Evolutionary conservation across 2,888 invertebrate genomes (phyloP).

Genomic region (Plagodis pulveraria): DNA sequence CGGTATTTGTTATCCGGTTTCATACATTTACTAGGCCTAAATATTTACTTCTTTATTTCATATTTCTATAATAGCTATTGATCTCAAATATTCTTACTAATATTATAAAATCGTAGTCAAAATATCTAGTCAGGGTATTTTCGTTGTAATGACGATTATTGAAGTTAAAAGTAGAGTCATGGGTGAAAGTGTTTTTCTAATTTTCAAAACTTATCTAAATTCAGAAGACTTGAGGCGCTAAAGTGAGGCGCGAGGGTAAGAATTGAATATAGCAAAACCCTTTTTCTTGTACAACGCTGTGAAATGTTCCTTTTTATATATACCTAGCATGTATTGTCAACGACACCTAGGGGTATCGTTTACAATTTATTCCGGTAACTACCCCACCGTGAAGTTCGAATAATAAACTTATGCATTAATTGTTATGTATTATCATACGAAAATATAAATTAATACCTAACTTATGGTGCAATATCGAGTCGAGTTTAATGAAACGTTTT

Average conservation of each 20-base stretch:
- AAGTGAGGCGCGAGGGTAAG: background rate
- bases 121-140: conserved; percentile 43
- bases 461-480: no score
- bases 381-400: background rate
- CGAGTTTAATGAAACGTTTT: no score
- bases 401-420: background rate
- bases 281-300: background rate
- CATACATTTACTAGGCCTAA: conserved; percentile 39
- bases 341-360: conserved; percentile 16
- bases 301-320: conserved; percentile 19
- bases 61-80: conserved; percentile 23
- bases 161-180: conserved; percentile 8
- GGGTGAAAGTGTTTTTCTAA: conserved; percentile 6
- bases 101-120: conserved; percentile 27
- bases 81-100: background rate
- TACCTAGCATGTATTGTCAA: conserved; percentile 20
- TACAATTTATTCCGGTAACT: no score
- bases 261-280: background rate
- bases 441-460: no score
- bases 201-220: no score
- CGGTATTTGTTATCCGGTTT: no score
- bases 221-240: no score
- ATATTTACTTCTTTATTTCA: conserved; percentile 50
- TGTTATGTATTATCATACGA: background rate
- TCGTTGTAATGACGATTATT: conserved; percentile 24